Evolutionary conservation across 2,113 vertebrate genomes (phyloP).

Genomic region (Zingel zingel): DNA sequence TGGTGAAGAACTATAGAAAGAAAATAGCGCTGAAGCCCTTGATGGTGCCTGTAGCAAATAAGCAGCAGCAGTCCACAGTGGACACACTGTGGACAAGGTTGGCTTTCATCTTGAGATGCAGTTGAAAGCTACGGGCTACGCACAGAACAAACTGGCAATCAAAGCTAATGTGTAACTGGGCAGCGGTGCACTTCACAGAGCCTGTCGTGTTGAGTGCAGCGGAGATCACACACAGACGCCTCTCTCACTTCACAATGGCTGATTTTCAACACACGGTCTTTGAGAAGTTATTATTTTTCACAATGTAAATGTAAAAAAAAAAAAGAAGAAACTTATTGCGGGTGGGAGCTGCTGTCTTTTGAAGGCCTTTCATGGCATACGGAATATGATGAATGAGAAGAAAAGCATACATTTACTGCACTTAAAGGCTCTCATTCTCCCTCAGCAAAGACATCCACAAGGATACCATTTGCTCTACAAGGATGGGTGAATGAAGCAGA

Average conservation of each 20-base stretch:
- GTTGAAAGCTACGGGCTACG: constrained; percentile 74
- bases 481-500: constrained; percentile 14
- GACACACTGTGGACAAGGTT: constrained; percentile 77
- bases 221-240: constrained; percentile 72
- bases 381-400: constrained; percentile 63
- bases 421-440: constrained; percentile 43
- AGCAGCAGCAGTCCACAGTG: constrained; percentile 67
- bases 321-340: constrained; percentile 27
- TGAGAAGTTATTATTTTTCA: constrained; percentile 70
- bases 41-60: constrained; percentile 76
- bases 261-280: constrained; percentile 66
- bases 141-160: constrained; percentile 83
- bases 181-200: constrained; percentile 77
- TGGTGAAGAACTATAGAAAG: constrained; percentile 64
- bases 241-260: constrained; percentile 70
- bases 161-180: constrained; percentile 80
- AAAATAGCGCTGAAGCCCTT: constrained; percentile 61
- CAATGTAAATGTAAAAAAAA: constrained; percentile 42
- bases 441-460: constrained; percentile 28
- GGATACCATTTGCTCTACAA: constrained; percentile 33
- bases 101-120: constrained; percentile 81
- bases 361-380: constrained; percentile 62
- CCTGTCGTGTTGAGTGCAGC: constrained; percentile 62
- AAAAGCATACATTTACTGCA: constrained; percentile 53
- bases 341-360: constrained; percentile 39